Evolutionary conservation across 2,797 vertebrate species (phyloP), one percentile per base, ranked within the genome.

Genomic region (Spinus olivaceus): DNA sequence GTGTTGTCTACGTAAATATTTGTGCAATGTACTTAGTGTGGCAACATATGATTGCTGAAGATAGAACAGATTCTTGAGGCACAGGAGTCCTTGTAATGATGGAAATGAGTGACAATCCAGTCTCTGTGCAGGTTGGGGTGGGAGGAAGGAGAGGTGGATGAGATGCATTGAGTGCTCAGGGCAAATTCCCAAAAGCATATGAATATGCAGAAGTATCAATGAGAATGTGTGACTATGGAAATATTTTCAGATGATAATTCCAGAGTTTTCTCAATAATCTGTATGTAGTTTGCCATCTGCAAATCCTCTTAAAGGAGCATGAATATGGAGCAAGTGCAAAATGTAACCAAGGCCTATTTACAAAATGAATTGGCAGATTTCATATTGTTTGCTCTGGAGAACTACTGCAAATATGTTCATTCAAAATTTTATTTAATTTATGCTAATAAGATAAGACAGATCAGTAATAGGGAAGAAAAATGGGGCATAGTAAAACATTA

Each of bases 351-450:
- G 53, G 27, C 46, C 39, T 96, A 77, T 95, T 97, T 97, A 92
- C 90, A 96, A 96, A 97, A 97, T 94, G 94, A 97, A 95, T 91
- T 94, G 91, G 42, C 92, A 95, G 91, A 91, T 88, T 94, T 89
- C 39, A 81, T 94, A 94, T 93, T 88, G 86, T 80, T 95, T 95
- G 65, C 64, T 94, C 67, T 95, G 69, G 63, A 90, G 94, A 95
- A 93, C 41, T 78, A 83, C 88, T 95, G 92, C 93, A 97, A 97
- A 97, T 95, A 95, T 60, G 57, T 90, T 95, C 60, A 90, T 94
- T 95, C 90, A 96, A 88, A 95, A 86, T 73, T 95, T 83, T 44
- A 89, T 90, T 94, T 95, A 82, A 92, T 92, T 92, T 94, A 74
- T 96, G 72, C 22, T 96, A 96, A 96, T 94, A 87, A 95, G 93